A percentile compares a stretch with the other conserved stretches of the same genome.
Evolutionary conservation across 2,113 vertebrate genomes (phyloP).

Genomic region (Chloroceryle aenea): DNA sequence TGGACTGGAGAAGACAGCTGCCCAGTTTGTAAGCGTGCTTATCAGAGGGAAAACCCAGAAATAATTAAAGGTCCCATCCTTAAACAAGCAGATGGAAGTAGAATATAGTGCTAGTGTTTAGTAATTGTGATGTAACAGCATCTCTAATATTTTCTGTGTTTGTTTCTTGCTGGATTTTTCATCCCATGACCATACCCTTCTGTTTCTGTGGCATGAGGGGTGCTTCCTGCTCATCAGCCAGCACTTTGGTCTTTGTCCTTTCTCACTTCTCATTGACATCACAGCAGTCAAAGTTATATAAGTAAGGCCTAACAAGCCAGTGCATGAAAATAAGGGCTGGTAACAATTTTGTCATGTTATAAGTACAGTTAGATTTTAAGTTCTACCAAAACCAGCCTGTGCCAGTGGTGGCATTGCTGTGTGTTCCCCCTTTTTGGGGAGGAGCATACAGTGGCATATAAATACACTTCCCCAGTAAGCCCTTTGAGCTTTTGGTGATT

Average conservation of each 20-base stretch:
- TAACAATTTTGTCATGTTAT: background rate
- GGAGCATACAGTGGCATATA: background rate
- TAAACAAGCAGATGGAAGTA: background rate
- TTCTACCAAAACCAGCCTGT: background rate
- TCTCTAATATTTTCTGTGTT: background rate
- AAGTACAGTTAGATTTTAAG: background rate
- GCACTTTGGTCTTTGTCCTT: background rate
- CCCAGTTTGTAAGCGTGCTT: background rate
- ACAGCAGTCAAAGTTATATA: background rate
- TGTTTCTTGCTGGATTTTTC: background rate
- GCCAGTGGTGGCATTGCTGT: background rate
- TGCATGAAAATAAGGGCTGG: background rate
- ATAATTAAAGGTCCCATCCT: background rate
- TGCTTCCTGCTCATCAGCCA: background rate
- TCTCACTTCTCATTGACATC: background rate
- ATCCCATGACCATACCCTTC: background rate
- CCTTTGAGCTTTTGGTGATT: background rate
- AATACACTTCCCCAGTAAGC: background rate
- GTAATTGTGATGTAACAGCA: background rate
- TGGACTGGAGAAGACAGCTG: background rate
- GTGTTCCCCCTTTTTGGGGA: background rate
- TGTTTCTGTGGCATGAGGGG: background rate
- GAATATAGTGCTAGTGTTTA: background rate
- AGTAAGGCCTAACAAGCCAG: background rate
- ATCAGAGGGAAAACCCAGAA: background rate